Percentiles rank a stretch among this genome's conserved stretches.
Evolutionary conservation across 2,888 invertebrate genomes (phyloP).

Genomic region (Zygothrica quintamaculata): DNA sequence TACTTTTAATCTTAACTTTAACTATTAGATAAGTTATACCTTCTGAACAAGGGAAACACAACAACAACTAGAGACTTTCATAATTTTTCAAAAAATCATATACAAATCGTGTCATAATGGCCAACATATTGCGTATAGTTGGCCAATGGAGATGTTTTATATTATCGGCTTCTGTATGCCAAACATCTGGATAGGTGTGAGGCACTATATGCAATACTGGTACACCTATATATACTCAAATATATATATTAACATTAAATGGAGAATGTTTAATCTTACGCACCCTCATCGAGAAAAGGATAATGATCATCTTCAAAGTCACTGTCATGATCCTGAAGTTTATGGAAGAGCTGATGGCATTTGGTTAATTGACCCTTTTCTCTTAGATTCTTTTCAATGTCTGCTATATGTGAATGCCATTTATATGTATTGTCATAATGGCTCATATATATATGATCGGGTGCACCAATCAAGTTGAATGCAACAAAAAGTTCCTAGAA

Average conservation of each 20-base stretch:
- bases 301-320: slow-evolving; percentile 96
- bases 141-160: slow-evolving; percentile 61
- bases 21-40: too few relatives aligned
- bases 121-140: slow-evolving; percentile 49
- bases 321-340: slow-evolving; percentile 86
- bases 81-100: slow-evolving; percentile 29
- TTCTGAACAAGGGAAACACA: too few relatives aligned
- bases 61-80: neutral
- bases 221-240: slow-evolving; percentile 64
- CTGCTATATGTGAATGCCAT: slow-evolving; percentile 89
- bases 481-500: slow-evolving; percentile 90
- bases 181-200: slow-evolving; percentile 93
- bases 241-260: neutral
- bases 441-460: slow-evolving; percentile 92
- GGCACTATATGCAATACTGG: slow-evolving; percentile 95
- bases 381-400: slow-evolving; percentile 88
- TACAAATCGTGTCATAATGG: slow-evolving; percentile 42
- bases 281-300: slow-evolving; percentile 87
- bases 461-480: slow-evolving; percentile 94
- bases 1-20: too few relatives aligned
- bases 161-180: slow-evolving; percentile 94
- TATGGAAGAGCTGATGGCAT: slow-evolving; percentile 88
- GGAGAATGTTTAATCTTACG: too few relatives aligned
- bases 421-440: slow-evolving; percentile 90
- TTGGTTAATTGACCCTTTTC: slow-evolving; percentile 85